A percentile compares a stretch with the other conserved stretches of the same genome.
phyloP scores from a whole-genome alignment of 2,797 vertebrate species.

The Paratrypauchen microcephalus region DNA sequence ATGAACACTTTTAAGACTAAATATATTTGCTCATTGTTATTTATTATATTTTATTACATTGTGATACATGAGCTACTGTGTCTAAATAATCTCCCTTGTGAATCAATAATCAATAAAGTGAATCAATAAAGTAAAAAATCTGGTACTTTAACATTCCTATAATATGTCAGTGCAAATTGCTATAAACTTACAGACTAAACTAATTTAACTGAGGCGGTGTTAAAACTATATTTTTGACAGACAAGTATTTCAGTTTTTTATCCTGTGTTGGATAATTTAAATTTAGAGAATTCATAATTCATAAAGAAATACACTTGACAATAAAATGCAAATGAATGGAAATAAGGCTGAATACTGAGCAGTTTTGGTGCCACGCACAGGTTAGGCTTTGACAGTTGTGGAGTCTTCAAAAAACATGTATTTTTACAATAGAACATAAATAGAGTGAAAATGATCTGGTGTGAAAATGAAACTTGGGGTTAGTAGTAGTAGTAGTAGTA shows the following conservation, averaged over 20 bases:
- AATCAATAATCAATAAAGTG: no score
- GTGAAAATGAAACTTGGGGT: no score
- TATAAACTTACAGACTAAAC: background rate
- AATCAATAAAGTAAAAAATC: no score
- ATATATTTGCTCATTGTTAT: no score
- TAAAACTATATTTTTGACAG: background rate
- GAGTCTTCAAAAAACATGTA: background rate
- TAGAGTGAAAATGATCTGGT: background rate
- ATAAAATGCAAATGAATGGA: conserved; percentile 11
- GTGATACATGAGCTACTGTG: no score
- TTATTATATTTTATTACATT: no score
- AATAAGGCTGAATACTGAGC: conserved; percentile 8
- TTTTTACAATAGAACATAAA: background rate
- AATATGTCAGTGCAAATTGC: background rate
- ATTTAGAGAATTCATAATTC: conserved; percentile 8
- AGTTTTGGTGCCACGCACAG: background rate
- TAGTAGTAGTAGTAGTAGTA: no score
- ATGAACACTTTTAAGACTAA: no score
- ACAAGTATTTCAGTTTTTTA: background rate
- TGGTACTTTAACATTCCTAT: no score
- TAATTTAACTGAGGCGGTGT: background rate
- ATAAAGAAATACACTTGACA: conserved; percentile 5
- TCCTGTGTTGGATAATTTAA: background rate
- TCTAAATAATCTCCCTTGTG: no score
- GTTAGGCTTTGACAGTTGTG: background rate